These are phyloP conservation scores for Idaea dimidiata DNA, from an alignment of 2,888 invertebrate genomes.

Conservation along the genomic window DNA sequence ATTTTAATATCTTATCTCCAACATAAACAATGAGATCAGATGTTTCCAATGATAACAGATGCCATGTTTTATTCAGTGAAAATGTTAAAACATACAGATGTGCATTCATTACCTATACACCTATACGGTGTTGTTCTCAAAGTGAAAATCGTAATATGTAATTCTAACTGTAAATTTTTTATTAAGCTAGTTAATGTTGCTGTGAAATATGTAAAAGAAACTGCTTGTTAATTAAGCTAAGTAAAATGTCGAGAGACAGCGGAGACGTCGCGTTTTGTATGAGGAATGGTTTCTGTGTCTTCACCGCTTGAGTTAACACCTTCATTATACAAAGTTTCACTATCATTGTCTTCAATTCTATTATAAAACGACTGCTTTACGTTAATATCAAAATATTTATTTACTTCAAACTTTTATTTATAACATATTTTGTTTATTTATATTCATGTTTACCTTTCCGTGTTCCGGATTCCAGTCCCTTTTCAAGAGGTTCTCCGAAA, in stretches of 20 bases:
- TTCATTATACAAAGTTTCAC: neutral
- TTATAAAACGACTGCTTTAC: neutral
- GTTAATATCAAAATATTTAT: neutral
- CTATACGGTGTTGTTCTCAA: neutral
- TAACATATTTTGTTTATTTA: constrained; percentile 3
- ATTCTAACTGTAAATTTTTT: neutral
- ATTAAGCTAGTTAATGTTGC: neutral
- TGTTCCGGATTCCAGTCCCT: constrained; percentile 45
- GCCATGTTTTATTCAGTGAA: neutral
- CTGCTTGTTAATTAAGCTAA: neutral
- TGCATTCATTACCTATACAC: neutral
- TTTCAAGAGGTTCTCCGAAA: constrained; percentile 71
- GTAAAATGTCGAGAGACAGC: neutral
- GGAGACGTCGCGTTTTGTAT: neutral
- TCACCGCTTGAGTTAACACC: neutral
- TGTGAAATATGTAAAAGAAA: neutral
- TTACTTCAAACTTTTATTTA: neutral
- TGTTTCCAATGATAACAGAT: neutral
- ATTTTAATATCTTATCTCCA: neutral
- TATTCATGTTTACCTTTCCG: constrained; percentile 55
- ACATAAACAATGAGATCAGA: neutral
- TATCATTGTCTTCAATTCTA: neutral
- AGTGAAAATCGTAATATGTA: neutral
- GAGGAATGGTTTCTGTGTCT: neutral
- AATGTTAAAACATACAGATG: neutral